phyloP scores from a whole-genome alignment of 1,140 invertebrate species.

The Micrasema longulum region DNA sequence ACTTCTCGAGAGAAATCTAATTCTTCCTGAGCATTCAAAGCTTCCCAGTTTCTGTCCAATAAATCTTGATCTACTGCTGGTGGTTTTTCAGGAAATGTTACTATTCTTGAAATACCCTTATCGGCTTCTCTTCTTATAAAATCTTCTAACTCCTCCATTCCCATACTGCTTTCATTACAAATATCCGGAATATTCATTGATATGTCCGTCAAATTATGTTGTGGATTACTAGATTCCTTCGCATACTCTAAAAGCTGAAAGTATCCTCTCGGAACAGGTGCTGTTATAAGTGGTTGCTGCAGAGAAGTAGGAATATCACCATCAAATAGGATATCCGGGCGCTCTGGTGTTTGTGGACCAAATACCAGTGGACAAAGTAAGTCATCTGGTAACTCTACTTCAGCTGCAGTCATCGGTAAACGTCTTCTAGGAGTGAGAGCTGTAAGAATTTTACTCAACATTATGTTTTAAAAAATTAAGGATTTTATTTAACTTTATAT shows the following conservation, averaged over 20 bases:
- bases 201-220: neutral
- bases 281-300: neutral
- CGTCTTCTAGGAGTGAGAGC: conserved; percentile 1
- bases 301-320: neutral
- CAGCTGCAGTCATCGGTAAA: neutral
- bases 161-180: neutral
- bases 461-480: too few species aligned
- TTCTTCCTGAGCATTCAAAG: neutral
- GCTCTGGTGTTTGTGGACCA: neutral
- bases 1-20: neutral
- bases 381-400: neutral
- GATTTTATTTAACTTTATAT: too few species aligned
- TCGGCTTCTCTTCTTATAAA: neutral
- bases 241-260: conserved; percentile 5
- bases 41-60: neutral
- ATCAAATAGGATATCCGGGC: neutral
- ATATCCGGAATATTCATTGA: conserved; percentile 4
- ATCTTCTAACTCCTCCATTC: neutral
- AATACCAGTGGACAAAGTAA: neutral
- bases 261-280: neutral
- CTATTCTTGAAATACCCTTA: neutral
- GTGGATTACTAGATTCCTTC: neutral
- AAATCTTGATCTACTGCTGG: neutral
- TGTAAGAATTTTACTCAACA: too few species aligned
- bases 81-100: neutral